Percentiles rank a stretch among this genome's conserved stretches.
phyloP scores from a whole-genome alignment of 2,797 vertebrate genomes.

The Sylvia borin region DNA sequence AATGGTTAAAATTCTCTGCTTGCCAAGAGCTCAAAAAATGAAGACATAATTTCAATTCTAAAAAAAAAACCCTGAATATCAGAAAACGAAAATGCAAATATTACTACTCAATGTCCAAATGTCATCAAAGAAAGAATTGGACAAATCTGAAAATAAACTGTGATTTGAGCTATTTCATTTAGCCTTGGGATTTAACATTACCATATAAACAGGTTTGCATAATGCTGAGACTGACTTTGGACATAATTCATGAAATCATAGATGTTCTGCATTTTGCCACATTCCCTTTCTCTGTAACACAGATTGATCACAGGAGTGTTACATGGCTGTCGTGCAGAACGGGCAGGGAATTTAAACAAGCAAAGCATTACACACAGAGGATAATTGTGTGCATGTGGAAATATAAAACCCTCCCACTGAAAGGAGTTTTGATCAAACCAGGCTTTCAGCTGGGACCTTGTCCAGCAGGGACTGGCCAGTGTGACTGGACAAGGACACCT shows the following conservation, averaged over 20 bases:
- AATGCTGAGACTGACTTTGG: neutral
- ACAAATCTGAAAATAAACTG: constrained; percentile 28
- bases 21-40: neutral
- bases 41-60: constrained; percentile 17
- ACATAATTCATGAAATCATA: neutral
- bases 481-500: neutral
- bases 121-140: constrained; percentile 2
- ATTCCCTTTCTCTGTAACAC: neutral
- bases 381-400: neutral
- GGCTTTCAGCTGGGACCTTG: neutral
- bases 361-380: neutral
- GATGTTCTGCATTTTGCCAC: constrained; percentile 4
- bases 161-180: constrained; percentile 6
- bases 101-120: neutral
- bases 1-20: constrained; percentile 12
- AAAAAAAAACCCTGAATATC: neutral
- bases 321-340: neutral
- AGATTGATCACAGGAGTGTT: neutral
- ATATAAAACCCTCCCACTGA: neutral
- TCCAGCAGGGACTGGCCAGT: neutral
- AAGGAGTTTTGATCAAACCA: neutral
- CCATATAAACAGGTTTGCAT: constrained; percentile 39
- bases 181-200: constrained; percentile 19
- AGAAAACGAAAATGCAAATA: constrained; percentile 47
- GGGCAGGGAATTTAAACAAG: neutral